phyloP scores from a whole-genome alignment of 2,113 vertebrate genomes.

The Entomyzon cyanotis region DNA sequence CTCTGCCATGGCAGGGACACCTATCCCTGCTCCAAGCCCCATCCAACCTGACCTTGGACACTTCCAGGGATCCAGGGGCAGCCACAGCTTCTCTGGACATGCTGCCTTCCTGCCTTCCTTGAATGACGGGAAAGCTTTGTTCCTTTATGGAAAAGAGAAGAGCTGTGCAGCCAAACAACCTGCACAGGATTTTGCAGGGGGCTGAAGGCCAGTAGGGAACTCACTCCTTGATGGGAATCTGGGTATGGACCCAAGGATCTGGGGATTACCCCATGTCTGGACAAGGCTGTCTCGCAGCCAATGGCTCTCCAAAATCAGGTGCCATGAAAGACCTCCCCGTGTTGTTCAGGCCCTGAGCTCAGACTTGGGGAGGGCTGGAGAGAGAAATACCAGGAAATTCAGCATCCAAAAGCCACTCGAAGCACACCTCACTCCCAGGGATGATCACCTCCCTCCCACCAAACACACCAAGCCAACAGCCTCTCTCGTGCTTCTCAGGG shows the following conservation, averaged over 20 bases:
- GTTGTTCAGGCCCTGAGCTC: background rate
- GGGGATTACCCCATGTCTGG: background rate
- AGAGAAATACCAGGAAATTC: background rate
- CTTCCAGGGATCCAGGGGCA: background rate
- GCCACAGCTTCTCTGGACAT: background rate
- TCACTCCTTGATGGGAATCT: background rate
- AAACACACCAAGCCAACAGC: background rate
- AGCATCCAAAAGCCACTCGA: background rate
- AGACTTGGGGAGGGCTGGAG: background rate
- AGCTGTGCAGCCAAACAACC: background rate
- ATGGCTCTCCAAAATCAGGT: background rate
- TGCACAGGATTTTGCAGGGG: accelerated
- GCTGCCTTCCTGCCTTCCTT: accelerated
- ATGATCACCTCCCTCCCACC: background rate
- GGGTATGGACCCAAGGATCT: too few species aligned
- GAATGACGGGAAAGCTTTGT: background rate
- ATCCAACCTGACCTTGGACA: background rate
- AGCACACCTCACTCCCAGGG: too few species aligned
- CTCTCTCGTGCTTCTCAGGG: accelerated
- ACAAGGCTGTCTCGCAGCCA: background rate
- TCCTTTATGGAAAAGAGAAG: background rate
- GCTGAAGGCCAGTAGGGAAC: background rate
- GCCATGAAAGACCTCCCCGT: accelerated
- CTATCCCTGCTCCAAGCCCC: background rate
- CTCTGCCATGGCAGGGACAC: background rate